Percentiles rank a stretch among this genome's conserved stretches.
These are phyloP conservation scores for Cistogaster globosa DNA, from an alignment of 2,888 invertebrate species.

Conservation along the genomic window DNA sequence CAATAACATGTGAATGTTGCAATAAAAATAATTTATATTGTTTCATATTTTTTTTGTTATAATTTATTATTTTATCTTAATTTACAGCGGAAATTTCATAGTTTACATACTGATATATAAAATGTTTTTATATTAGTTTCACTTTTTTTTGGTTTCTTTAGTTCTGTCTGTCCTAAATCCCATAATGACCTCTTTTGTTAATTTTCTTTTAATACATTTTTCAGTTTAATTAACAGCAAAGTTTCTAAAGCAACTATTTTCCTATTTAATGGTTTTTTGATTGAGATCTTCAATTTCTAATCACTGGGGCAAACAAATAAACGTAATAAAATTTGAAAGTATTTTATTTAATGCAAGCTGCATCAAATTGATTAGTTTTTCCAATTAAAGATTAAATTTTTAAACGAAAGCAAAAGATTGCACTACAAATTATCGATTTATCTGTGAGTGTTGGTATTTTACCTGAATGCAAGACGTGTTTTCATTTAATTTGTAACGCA, in stretches of 20 bases:
- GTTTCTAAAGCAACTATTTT: conserved; percentile 1
- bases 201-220: background rate
- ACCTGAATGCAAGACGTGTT: conserved; percentile 7
- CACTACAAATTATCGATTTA: conserved; percentile 19
- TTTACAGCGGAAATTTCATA: conserved; percentile 33
- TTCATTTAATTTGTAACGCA: background rate
- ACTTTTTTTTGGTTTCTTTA: conserved; percentile 28
- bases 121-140: conserved; percentile 5
- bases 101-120: conserved; percentile 6
- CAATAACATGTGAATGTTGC: background rate
- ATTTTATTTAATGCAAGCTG: conserved; percentile 21
- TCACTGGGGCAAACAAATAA: background rate
- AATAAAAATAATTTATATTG: background rate
- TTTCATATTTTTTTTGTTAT: background rate
- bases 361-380: conserved; percentile 45
- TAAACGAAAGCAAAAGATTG: conserved; percentile 7
- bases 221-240: background rate
- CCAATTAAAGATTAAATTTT: conserved; percentile 1
- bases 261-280: conserved; percentile 27
- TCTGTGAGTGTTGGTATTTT: conserved; percentile 3
- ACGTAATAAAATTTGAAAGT: no score
- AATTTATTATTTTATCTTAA: conserved; percentile 31
- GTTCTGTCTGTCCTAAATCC: background rate
- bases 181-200: conserved; percentile 37
- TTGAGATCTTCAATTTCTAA: conserved; percentile 18